Base-by-base conservation (phyloP, 2,797 vertebrate species). In the Catharus ustulatus region DNA sequence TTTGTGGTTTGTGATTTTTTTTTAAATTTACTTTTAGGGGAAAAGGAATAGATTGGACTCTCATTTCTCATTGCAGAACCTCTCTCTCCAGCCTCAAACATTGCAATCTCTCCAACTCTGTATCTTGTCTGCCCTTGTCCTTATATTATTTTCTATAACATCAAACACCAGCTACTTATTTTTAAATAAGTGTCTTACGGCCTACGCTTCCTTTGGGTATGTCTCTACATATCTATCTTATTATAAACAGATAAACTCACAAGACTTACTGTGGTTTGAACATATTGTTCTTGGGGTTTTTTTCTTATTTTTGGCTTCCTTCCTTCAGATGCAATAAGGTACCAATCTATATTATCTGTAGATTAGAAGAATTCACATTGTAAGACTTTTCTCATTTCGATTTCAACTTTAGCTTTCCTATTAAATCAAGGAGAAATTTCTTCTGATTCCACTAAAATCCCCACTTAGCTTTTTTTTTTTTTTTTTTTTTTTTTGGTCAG, bases 221-320 rank as follows among this genome's bases (percentile, higher is more conserved):
- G 7, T n/a, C 40, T n/a, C 40, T 36, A 10, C 4, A 12, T 15
- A 20, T 54, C 2, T 24, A 8, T 34, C 21, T 55, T 64, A 0
- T 71, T 66, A 51, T 24, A 59, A 86, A 63, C 8, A 71, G 32
- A 34, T n/a, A 20, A 71, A 55, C 3, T 78, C 13, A 38, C 6
- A 52, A 38, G 26, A 80, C 6, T 77, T 45, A 34, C 15, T 1
- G 3, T 16, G 4, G 5, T 45, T 61, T 89, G 51, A 61, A n/a
- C 6, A 63, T 29, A 71, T 32, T 2, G 1, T 46, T 83, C 20
- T 38, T 84, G 6, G 4, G 11, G 36, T 32, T 40, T 74, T 77
- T 80, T 85, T 78, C 30, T 34, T 54, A 5, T n/a, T 83, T 91
- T 80, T 42, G 14, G 22, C 21, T 82, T 61, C 46, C 16, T 45